Conservation (phyloP, 2,888 invertebrate species). For the Pterobdella sp. region DNA sequence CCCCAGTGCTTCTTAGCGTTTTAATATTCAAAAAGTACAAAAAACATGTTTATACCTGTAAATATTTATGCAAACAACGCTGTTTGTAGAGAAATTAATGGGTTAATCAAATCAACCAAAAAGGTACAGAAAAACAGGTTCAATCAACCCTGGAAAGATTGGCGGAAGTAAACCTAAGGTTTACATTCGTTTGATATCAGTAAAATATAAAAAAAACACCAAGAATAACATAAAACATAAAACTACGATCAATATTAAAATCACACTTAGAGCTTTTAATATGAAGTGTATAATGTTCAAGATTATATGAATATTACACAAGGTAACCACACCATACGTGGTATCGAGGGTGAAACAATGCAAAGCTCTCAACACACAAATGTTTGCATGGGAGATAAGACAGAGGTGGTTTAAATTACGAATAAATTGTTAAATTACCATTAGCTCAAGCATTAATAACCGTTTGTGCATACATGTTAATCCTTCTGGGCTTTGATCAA, state of each 20-base stretch:
- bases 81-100: not conserved
- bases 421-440: not conserved
- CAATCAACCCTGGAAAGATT: slow-evolving; percentile 51
- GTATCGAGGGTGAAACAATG: slow-evolving; percentile 48
- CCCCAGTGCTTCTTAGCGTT: too few species aligned
- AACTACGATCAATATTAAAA: too few species aligned
- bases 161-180: slow-evolving; percentile 52
- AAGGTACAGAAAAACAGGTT: slow-evolving; percentile 51
- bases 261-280: too few species aligned
- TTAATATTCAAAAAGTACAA: too few species aligned
- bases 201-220: too few species aligned
- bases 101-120: too few species aligned
- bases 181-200: slow-evolving; percentile 48
- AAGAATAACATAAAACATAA: too few species aligned
- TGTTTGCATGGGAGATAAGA: slow-evolving; percentile 52
- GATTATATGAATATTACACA: too few species aligned
- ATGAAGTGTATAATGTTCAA: too few species aligned
- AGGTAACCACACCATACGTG: slow-evolving; percentile 50
- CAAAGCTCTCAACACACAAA: slow-evolving; percentile 50
- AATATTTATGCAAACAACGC: not conserved
- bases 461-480: not conserved
- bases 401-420: slow-evolving; percentile 42
- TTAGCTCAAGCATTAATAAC: not conserved
- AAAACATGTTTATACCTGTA: not conserved
- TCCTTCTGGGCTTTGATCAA: too few species aligned